A percentile compares a stretch with the other conserved stretches of the same genome.
Evolutionary conservation across 2,888 invertebrate genomes (phyloP).

Genomic region (Philereme transversata): DNA sequence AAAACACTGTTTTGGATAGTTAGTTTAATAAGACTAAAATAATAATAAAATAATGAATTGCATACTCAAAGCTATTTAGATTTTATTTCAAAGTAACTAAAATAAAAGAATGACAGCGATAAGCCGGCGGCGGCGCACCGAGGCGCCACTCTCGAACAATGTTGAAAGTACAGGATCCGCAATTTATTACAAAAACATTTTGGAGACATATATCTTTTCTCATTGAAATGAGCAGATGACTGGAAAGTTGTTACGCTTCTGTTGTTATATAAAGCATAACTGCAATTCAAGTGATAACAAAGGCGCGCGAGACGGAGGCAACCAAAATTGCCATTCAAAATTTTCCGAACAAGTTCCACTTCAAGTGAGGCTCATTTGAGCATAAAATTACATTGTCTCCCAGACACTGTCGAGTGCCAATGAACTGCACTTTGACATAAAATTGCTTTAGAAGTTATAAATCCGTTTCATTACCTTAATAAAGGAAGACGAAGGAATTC

Average conservation of each 20-base stretch:
- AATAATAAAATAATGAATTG: no score
- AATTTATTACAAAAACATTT: constrained; percentile 51
- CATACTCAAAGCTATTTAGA: no score
- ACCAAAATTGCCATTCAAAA: constrained; percentile 78
- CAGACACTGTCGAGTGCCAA: constrained; percentile 79
- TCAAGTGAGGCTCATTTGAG: constrained; percentile 77
- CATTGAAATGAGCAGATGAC: constrained; percentile 57
- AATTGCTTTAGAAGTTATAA: constrained; percentile 79
- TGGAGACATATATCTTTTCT: constrained; percentile 46
- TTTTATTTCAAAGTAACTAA: background rate
- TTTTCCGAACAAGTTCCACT: constrained; percentile 80
- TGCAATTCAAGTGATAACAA: constrained; percentile 75
- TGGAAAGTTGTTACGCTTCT: constrained; percentile 76
- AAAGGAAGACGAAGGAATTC: constrained; percentile 77
- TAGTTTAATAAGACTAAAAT: no score
- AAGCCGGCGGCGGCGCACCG: no score
- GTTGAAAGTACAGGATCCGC: constrained; percentile 54
- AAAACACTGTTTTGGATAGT: no score
- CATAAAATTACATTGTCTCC: constrained; percentile 83
- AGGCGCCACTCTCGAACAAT: constrained; percentile 23
- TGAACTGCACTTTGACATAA: constrained; percentile 84
- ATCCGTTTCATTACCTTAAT: constrained; percentile 81
- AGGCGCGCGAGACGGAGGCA: constrained; percentile 64
- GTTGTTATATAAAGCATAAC: constrained; percentile 79
- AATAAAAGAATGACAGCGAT: no score